Evolutionary conservation across 2,113 vertebrate species (phyloP), one percentile per base, ranked within the genome.

Genomic region (Edolisoma coerulescens): DNA sequence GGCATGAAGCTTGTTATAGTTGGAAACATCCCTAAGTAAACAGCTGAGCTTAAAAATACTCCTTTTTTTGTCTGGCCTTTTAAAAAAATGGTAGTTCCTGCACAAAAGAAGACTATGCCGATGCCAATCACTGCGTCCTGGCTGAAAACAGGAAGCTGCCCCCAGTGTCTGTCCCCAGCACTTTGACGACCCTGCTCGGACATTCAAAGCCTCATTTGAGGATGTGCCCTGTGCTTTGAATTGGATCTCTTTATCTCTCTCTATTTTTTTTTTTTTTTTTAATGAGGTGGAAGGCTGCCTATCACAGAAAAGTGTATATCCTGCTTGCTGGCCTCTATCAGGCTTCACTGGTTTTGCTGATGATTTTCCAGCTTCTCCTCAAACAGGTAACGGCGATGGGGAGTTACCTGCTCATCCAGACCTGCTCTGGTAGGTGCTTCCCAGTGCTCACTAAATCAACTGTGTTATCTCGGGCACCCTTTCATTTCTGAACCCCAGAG

Each of bases 11-110:
- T 93, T 97, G 83, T 97, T 98, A 85, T 96, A 84, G 82, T 97
- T 98, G 98, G 98, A 98, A 95, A 41, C n/a, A 91, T 95, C 95
- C 96, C 96, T 97, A 97, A 97, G 90, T 90, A 97, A 98, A 98
- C 93, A 98, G 89, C 91, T 95, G 88, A 97, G 67, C 94, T 97
- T 96, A 97, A 98, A 97, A 98, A 97, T 97, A 93, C 53, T 83
- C 59, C 7, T 60, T 71, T 93, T 81, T 95, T 95, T 93, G 86
- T 93, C 93, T 97, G 57, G 89, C 60, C 61, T 95, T 92, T 65
- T 12, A 39, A 87, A 95, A 95, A 89, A 96, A 84, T n/a, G 86
- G 84, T 71, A 80, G 90, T 85, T 90, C 60, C 89, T 96, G 80
- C 78, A 96, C 69, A 96, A 95, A 96, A 96, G 80, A 89, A 96